Base-by-base conservation (phyloP, 2,113 vertebrate species). In the Elephas maximus region DNA sequence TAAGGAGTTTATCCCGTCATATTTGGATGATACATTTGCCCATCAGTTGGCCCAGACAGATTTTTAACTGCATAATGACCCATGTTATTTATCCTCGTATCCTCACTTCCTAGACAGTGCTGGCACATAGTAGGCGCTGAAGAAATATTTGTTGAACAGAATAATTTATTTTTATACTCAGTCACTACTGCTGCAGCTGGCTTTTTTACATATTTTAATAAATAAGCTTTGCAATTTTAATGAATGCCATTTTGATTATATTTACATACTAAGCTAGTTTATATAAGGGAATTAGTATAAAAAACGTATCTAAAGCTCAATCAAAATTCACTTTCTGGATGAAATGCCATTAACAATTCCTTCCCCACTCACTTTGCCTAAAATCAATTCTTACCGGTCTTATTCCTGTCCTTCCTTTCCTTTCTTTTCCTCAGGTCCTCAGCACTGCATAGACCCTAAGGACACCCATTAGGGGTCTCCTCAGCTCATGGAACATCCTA, bases 191-290 rank as follows among this genome's bases (percentile, higher is more conserved):
- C 37, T 92, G 77, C 97, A 98, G 97, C 95, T 97, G 96, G 48
- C 90, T 97, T 23, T 77, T 98, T 98, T 97, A 92, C 97, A 97
- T 97, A 97, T 97, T 94, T 91, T 96, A 97, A 98, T 97, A 97
- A 97, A 96, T 98, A 97, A 92, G 74, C 90, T 98, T 97, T 95
- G 93, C 92, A 97, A 97, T 97, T 90, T 98, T 97, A 98, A 97
- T 95, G 96, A 97, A 91, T 86, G 82, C 63, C 95, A 97, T 97
- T 98, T 97, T 98, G 95, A 94, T 96, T 97, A 65, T 97, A 97
- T 97, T 96, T 97, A 88, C 90, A 97, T 97, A 57, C 78, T 76
- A 97, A 96, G 79, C 41, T 96, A 89, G 93, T 95, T 97, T 97
- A 90, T 92, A 80, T 86, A 88, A 94, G 92, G 90, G 65, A 51